Conservation (phyloP, 1,140 invertebrate genomes). For the Tachypleus tridentatus region DNA sequence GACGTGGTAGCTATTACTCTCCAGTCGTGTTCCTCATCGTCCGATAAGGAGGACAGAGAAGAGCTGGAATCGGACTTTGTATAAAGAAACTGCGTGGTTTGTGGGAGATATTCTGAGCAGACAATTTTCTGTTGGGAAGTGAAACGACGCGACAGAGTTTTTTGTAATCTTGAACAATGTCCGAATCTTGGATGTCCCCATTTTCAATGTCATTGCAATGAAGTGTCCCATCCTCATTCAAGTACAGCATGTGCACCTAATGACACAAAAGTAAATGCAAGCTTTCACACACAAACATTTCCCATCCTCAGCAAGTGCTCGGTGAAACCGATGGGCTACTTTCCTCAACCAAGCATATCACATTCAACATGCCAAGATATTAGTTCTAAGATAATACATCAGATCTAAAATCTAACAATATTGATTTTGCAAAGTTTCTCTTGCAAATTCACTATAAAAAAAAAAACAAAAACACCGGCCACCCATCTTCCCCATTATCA, state of each 20-base stretch:
- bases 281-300: conserved; percentile 22
- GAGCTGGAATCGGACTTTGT: conserved; percentile 44
- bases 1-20: conserved; percentile 47
- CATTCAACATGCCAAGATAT: too few species aligned
- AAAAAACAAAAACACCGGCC: too few species aligned
- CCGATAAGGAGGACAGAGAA: conserved; percentile 31
- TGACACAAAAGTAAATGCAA: conserved; percentile 15
- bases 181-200: conserved; percentile 52
- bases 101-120: conserved; percentile 40
- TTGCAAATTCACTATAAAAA: too few species aligned
- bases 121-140: conserved; percentile 9
- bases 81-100: conserved; percentile 50
- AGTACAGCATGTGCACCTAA: conserved; percentile 60
- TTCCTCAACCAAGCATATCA: too few species aligned
- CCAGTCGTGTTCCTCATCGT: conserved; percentile 51
- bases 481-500: too few species aligned
- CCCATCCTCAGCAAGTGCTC: too few species aligned
- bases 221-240: conserved; percentile 59
- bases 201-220: conserved; percentile 59
- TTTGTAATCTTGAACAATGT: conserved; percentile 69
- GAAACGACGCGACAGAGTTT: conserved; percentile 38
- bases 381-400: too few species aligned
- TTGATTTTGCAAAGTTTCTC: too few species aligned
- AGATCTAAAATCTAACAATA: too few species aligned
- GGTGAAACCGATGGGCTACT: too few species aligned